These are phyloP conservation scores for Tinea pellionella DNA, from an alignment of 2,888 invertebrate species.

Conservation along the genomic window DNA sequence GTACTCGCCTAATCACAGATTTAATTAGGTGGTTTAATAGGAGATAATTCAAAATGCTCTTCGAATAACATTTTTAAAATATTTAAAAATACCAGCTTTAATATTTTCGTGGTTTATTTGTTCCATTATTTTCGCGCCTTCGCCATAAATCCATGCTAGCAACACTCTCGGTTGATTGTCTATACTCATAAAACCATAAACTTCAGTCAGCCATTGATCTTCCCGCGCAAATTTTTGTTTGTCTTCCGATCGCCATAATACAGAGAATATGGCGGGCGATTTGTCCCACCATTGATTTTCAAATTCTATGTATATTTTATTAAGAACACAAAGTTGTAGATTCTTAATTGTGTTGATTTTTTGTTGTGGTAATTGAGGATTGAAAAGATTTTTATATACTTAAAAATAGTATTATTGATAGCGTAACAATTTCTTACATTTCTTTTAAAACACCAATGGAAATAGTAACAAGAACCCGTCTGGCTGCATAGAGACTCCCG, in stretches of 20 bases:
- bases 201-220: conserved; percentile 71
- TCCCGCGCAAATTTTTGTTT: conserved; percentile 49
- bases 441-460: conserved; percentile 77
- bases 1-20: conserved; percentile 57
- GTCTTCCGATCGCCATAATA: conserved; percentile 70
- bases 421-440: conserved; percentile 26
- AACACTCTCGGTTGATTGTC: conserved; percentile 71
- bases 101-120: conserved; percentile 61
- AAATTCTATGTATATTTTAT: conserved; percentile 79
- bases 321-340: conserved; percentile 73
- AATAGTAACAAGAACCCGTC: conserved; percentile 75
- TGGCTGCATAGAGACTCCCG: conserved; percentile 64
- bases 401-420: conserved; percentile 18
- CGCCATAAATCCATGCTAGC: conserved; percentile 75
- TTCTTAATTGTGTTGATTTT: conserved; percentile 71
- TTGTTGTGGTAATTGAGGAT: conserved; percentile 62
- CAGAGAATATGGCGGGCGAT: conserved; percentile 50
- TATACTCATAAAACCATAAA: conserved; percentile 72
- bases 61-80: conserved; percentile 66
- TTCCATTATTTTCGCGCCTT: conserved; percentile 73
- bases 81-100: conserved; percentile 56
- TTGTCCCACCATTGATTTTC: conserved; percentile 74
- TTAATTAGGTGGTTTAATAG: no score
- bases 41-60: conserved; percentile 59
- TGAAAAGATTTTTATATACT: conserved; percentile 66